phyloP scores from a whole-genome alignment of 2,797 vertebrate genomes.

The Echeneis naucrates region DNA sequence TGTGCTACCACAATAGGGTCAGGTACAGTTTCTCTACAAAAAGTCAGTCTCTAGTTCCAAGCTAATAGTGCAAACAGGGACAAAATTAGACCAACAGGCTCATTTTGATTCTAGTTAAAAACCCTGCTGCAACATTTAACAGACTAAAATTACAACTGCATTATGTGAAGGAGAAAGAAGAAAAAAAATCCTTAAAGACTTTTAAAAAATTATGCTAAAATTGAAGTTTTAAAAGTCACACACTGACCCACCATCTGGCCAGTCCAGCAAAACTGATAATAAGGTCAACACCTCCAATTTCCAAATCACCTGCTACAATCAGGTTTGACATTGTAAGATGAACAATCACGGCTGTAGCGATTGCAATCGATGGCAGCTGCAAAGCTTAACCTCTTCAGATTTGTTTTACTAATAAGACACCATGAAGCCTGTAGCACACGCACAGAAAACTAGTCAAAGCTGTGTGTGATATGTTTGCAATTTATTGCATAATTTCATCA shows the following conservation, averaged over 20 bases:
- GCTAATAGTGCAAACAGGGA: conserved; percentile 47
- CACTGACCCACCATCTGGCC: conserved; percentile 19
- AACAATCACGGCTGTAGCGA: conserved; percentile 37
- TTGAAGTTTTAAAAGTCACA: conserved; percentile 30
- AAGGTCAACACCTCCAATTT: conserved; percentile 34
- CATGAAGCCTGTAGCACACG: not conserved
- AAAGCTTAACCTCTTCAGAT: conserved; percentile 18
- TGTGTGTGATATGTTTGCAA: not conserved
- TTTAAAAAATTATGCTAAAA: conserved; percentile 22
- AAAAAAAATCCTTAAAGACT: conserved; percentile 3
- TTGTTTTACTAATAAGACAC: conserved; percentile 37
- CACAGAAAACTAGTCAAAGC: conserved; percentile 15
- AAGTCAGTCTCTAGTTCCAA: conserved; percentile 55
- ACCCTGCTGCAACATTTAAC: conserved; percentile 31
- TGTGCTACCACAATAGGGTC: conserved; percentile 13
- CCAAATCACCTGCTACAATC: conserved; percentile 31
- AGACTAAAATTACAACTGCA: conserved; percentile 28
- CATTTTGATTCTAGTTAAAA: conserved; percentile 49
- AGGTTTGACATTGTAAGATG: conserved; percentile 45
- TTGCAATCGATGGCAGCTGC: conserved; percentile 28
- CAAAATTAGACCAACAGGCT: conserved; percentile 43
- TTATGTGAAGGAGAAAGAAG: conserved; percentile 29
- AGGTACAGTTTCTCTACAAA: conserved; percentile 8
- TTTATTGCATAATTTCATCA: conserved; percentile 20
- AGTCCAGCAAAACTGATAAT: conserved; percentile 31